Percentiles rank a stretch among this genome's conserved stretches.
Evolutionary conservation across 2,888 invertebrate genomes (phyloP).

Genomic region (Gastrophysa polygoni): DNA sequence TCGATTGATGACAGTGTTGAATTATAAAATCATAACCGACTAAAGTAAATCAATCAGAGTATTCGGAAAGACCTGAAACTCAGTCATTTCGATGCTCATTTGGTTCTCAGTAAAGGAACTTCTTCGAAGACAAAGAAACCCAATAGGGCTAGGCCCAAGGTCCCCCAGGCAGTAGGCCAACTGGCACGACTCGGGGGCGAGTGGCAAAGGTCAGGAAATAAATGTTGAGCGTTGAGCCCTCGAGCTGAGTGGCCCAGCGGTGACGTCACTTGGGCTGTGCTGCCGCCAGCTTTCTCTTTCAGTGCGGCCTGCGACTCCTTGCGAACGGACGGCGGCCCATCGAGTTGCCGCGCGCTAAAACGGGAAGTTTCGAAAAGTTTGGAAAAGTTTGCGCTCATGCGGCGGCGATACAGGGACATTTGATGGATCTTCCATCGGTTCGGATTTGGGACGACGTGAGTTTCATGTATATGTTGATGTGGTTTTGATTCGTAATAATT

Average conservation of each 20-base stretch:
- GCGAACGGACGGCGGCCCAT: conserved; percentile 4
- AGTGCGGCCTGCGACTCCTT: conserved; percentile 40
- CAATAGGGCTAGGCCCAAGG: not conserved
- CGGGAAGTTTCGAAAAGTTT: too few relatives aligned
- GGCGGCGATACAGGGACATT: not conserved
- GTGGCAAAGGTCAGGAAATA: conserved; percentile 40
- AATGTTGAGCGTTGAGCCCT: conserved; percentile 3
- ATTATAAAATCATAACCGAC: too few relatives aligned
- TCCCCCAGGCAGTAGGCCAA: not conserved
- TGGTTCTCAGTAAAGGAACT: conserved; percentile 1
- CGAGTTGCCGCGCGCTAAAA: conserved; percentile 12
- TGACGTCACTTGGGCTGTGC: too few relatives aligned
- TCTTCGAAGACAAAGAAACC: not conserved
- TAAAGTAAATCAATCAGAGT: too few relatives aligned
- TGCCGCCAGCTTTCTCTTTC: conserved; percentile 37
- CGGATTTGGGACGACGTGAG: too few relatives aligned
- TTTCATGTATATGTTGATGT: too few relatives aligned
- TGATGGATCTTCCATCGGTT: too few relatives aligned
- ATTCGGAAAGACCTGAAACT: too few relatives aligned
- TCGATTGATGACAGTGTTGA: too few relatives aligned
- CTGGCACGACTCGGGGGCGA: not conserved
- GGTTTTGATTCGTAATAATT: too few relatives aligned
- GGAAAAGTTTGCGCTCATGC: not conserved
- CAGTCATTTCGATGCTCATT: too few relatives aligned
- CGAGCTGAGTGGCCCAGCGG: too few relatives aligned